Evolutionary conservation across 2,113 vertebrate genomes (phyloP).

Genomic region (Polyodon spathula): DNA sequence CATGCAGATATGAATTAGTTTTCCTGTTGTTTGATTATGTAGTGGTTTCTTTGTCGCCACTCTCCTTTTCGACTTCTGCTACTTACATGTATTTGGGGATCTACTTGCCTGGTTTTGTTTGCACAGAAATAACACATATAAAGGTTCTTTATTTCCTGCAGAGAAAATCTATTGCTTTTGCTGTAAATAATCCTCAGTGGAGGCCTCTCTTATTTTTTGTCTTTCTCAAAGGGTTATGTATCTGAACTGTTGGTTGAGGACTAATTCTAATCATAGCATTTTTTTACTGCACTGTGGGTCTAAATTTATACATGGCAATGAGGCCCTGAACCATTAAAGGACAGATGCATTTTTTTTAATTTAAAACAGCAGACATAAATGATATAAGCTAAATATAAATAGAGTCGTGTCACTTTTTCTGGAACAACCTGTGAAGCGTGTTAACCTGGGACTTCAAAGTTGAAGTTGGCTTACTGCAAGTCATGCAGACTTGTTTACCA

Average conservation of each 20-base stretch:
- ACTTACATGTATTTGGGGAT: too few relatives aligned
- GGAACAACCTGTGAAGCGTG: background rate
- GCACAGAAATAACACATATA: too few relatives aligned
- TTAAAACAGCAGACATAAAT: slow-evolving; percentile 10
- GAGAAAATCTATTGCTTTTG: background rate
- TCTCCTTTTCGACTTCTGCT: too few relatives aligned
- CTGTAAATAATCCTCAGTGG: background rate
- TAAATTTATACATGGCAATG: slow-evolving; percentile 16
- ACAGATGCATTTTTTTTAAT: slow-evolving; percentile 15
- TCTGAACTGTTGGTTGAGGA: background rate
- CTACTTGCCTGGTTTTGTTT: too few relatives aligned
- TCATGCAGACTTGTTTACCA: background rate
- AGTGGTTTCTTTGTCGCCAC: too few relatives aligned
- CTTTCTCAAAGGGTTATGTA: background rate
- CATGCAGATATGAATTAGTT: background rate
- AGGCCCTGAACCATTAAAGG: slow-evolving; percentile 10
- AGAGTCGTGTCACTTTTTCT: slow-evolving; percentile 12
- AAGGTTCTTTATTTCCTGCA: background rate
- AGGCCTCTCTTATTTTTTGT: background rate
- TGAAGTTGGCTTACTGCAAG: background rate
- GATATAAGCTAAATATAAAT: too few relatives aligned
- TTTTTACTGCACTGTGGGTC: background rate
- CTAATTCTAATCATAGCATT: background rate
- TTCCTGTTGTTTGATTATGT: background rate
- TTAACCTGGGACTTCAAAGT: background rate